A percentile compares a stretch with the other conserved stretches of the same genome.
phyloP scores from a whole-genome alignment of 2,888 invertebrate genomes.

The Gari tellinella region DNA sequence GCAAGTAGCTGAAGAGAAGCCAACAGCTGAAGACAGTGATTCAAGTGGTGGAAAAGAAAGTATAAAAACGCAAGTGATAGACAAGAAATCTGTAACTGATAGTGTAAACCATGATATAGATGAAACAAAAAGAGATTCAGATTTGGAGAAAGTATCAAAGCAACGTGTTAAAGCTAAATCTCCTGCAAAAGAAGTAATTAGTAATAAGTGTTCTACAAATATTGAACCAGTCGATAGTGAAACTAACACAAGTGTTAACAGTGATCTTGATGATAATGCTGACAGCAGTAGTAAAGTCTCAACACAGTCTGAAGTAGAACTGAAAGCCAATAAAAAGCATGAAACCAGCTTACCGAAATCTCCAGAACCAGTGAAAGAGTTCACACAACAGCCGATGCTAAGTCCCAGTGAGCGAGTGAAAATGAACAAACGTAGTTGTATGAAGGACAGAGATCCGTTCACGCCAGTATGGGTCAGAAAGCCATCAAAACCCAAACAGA shows the following conservation, averaged over 20 bases:
- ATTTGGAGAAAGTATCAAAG: neutral
- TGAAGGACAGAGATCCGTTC: conserved; percentile 32
- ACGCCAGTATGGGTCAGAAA: conserved; percentile 52
- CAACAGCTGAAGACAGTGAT: neutral
- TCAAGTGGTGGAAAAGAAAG: neutral
- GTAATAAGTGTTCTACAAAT: too few relatives aligned
- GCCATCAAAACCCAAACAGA: conserved; percentile 23
- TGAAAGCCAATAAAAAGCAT: neutral
- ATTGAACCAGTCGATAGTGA: too few relatives aligned
- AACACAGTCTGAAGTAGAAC: neutral
- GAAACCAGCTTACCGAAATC: neutral
- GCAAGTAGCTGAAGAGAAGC: neutral
- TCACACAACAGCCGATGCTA: conserved; percentile 21
- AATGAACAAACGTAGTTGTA: conserved; percentile 58
- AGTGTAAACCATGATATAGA: neutral
- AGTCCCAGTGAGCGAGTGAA: conserved; percentile 62
- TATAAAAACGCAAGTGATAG: too few relatives aligned
- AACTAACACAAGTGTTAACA: too few relatives aligned
- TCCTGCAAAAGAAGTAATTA: neutral
- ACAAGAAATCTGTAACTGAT: neutral
- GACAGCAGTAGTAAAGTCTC: too few relatives aligned
- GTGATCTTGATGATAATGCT: too few relatives aligned
- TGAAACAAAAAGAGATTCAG: neutral
- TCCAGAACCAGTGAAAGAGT: conserved; percentile 6
- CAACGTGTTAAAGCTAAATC: neutral